Percentiles rank a stretch among this genome's conserved stretches.
Evolutionary conservation across 2,113 vertebrate genomes (phyloP).

Genomic region (Turnix velox): DNA sequence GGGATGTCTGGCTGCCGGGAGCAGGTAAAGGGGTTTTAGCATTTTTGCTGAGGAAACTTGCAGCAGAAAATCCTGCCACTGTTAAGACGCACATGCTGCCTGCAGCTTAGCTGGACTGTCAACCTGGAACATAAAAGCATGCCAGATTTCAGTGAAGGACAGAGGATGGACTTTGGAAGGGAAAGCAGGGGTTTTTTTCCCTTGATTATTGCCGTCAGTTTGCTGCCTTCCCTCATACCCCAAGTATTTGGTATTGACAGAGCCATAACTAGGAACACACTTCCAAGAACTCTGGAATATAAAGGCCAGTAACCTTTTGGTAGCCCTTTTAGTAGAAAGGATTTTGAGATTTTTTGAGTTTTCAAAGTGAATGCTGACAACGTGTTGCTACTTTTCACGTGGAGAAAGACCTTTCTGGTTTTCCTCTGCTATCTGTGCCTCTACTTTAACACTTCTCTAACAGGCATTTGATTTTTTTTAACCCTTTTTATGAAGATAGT

Average conservation of each 20-base stretch:
- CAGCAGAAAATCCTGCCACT: fast-evolving
- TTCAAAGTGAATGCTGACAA: background rate
- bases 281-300: background rate
- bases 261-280: background rate
- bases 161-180: background rate
- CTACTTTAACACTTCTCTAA: background rate
- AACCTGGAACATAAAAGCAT: background rate
- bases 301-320: background rate
- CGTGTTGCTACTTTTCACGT: background rate
- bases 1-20: fast-evolving
- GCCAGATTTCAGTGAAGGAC: background rate
- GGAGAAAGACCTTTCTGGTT: background rate
- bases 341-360: too few species aligned
- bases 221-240: background rate
- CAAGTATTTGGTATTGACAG: background rate
- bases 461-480: background rate
- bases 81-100: fast-evolving
- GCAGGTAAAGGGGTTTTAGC: fast-evolving
- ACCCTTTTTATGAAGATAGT: background rate
- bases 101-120: fast-evolving
- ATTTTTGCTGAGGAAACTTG: fast-evolving
- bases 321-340: too few species aligned
- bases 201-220: background rate
- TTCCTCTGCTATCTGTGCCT: background rate
- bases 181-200: background rate